Evolutionary conservation across 2,888 invertebrate species (phyloP), one percentile per base, ranked within the genome.

Genomic region (Sabellastarte sp.): DNA sequence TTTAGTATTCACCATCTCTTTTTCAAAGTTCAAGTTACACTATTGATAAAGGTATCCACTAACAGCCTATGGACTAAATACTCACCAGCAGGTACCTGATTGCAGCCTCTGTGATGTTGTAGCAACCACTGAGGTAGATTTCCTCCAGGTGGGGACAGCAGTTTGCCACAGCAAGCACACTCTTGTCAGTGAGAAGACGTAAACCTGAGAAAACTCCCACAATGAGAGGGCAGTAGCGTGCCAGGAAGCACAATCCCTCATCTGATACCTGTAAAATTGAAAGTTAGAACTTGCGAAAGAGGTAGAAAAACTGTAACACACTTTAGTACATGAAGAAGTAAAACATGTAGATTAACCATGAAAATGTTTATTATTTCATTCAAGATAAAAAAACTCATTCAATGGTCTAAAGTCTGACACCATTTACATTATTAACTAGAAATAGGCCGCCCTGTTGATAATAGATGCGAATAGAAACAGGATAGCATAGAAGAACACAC

Each of bases 211-310:
- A 60, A 3, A 77, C 72, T 41, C 79, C 59, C 30, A 60, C 64
- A n/a, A 56, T 60, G 15, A 81, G 70, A 24, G 77, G 72, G 66
- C 78, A 78, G 52, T 70, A 66, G n/a, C 73, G 64, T 28, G 75
- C 78, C 33, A 81, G 52, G 50, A 70, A 72, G 66, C 77, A 77
- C 3, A 81, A 68, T 24, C 77, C 79, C 28, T 51, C 59, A 65
- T 81, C 81, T 56, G 80, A 80, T 32, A 81, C 73, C 81, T 81
- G 67, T 4, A n/a, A n/a, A n/a, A n/a, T n/a, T n/a, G n/a, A n/a
- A n/a, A n/a, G n/a, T n/a, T 41, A 41, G 10, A 41, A 20, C 26
- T 53, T 15, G 26, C n/a, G n/a, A n/a, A n/a, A n/a, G n/a, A n/a
- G n/a, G n/a, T n/a, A n/a, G 10, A 32, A 15, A 41, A 33, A 41